Evolutionary conservation across 2,888 invertebrate genomes (phyloP).

Genomic region (Ethmia dodecea): DNA sequence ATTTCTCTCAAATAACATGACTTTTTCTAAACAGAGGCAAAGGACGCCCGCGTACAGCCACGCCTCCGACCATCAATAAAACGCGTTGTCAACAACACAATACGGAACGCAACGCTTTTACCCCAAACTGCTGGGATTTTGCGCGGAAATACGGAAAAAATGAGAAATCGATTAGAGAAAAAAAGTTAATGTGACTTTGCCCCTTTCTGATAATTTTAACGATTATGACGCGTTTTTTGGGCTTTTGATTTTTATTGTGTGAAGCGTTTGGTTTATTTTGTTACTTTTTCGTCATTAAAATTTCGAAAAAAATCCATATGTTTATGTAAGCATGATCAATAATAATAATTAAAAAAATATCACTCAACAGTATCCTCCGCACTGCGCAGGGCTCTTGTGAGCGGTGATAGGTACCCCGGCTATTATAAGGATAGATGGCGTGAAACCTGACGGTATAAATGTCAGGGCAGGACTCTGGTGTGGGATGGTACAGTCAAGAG

Average conservation of each 20-base stretch:
- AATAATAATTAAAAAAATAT: too few species aligned
- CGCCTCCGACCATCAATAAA: slow-evolving; percentile 54
- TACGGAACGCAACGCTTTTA: slow-evolving; percentile 27
- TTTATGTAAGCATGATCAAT: too few species aligned
- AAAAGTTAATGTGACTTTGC: slow-evolving; percentile 17
- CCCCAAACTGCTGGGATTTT: slow-evolving; percentile 31
- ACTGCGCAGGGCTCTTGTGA: too few species aligned
- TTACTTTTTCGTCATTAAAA: not conserved
- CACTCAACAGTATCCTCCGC: too few species aligned
- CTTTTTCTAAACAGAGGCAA: slow-evolving; percentile 23
- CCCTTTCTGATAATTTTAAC: slow-evolving; percentile 19
- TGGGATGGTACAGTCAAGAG: too few species aligned
- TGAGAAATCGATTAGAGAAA: slow-evolving; percentile 29
- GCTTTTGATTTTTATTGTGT: slow-evolving; percentile 1
- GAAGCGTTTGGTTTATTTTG: too few species aligned
- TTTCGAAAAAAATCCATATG: not conserved
- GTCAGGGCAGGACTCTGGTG: too few species aligned
- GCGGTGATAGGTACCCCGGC: too few species aligned
- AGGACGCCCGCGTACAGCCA: slow-evolving; percentile 38
- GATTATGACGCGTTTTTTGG: slow-evolving; percentile 7
- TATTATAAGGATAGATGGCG: too few species aligned
- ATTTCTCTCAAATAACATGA: not conserved
- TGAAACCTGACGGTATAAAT: too few species aligned
- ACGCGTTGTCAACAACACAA: slow-evolving; percentile 39
- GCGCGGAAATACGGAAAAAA: slow-evolving; percentile 24